Conservation (phyloP, 2,113 vertebrate species). For the Myotis davidii region DNA sequence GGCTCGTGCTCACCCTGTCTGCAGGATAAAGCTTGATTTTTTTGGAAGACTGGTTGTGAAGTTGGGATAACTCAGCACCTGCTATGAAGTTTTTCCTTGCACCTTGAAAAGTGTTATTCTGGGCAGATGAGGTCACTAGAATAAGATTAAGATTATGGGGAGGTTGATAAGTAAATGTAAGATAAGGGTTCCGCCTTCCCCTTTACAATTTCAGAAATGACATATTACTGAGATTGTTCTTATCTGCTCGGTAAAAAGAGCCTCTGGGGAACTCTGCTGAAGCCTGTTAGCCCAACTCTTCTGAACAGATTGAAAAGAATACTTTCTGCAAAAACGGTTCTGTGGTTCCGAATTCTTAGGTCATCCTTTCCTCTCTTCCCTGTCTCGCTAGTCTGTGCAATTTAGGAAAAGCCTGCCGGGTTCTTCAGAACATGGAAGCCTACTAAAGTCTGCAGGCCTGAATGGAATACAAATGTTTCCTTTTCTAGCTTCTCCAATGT, state of each 20-base stretch:
- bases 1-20: no score
- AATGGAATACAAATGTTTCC: neutral
- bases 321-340: neutral
- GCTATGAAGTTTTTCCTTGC: neutral
- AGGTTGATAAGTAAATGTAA: neutral
- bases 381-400: neutral
- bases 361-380: neutral
- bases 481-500: neutral
- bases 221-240: conserved; percentile 56
- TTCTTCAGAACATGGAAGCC: neutral
- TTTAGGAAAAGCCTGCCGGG: neutral
- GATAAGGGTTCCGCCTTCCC: conserved; percentile 51
- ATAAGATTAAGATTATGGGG: neutral
- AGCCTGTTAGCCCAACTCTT: neutral
- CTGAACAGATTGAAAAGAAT: neutral
- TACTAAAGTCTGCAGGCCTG: neutral
- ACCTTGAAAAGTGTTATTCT: neutral
- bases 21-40: neutral
- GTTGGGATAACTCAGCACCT: neutral
- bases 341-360: neutral
- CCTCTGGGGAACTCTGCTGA: neutral
- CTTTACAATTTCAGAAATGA: conserved; percentile 11
- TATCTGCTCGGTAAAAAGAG: conserved; percentile 36
- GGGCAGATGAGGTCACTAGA: conserved; percentile 20
- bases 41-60: neutral